phyloP scores from a whole-genome alignment of 2,797 vertebrate genomes.

The Xenentodon cancila region DNA sequence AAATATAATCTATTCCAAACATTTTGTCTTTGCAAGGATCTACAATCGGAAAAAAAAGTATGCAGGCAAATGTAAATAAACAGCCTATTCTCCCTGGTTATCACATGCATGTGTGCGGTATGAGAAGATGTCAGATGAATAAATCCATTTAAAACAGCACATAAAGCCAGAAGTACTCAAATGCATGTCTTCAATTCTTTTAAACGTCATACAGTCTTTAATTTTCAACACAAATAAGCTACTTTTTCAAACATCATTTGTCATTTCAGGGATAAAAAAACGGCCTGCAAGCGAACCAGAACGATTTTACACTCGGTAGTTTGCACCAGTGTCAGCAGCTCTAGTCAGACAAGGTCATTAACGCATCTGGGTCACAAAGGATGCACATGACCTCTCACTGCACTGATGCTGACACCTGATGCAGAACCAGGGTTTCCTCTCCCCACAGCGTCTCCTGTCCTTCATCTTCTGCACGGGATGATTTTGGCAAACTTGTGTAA shows the following conservation, averaged over 20 bases:
- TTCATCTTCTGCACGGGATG: constrained; percentile 39
- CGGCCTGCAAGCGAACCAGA: too few relatives aligned
- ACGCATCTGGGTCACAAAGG: constrained; percentile 3
- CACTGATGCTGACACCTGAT: constrained; percentile 42
- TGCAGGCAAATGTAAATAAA: too few relatives aligned
- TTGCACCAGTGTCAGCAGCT: constrained; percentile 14
- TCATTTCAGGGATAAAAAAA: too few relatives aligned
- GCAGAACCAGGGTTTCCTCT: constrained; percentile 13
- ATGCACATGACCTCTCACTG: constrained; percentile 17
- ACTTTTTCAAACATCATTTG: constrained; percentile 1
- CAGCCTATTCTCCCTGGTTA: too few relatives aligned
- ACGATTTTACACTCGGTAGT: background rate
- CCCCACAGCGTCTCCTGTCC: background rate
- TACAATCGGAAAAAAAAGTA: too few relatives aligned
- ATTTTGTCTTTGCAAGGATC: too few relatives aligned
- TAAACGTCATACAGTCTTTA: constrained; percentile 9
- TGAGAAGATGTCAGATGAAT: too few relatives aligned
- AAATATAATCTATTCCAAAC: too few relatives aligned
- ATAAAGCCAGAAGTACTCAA: too few relatives aligned
- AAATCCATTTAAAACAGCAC: too few relatives aligned
- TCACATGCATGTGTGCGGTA: too few relatives aligned
- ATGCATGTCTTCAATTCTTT: background rate
- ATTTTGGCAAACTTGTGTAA: constrained; percentile 47
- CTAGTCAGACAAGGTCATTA: constrained; percentile 10
- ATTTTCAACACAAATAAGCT: constrained; percentile 7